Conservation (phyloP, 2,113 vertebrate genomes). For the Rhinopomastus cyanomelas region DNA sequence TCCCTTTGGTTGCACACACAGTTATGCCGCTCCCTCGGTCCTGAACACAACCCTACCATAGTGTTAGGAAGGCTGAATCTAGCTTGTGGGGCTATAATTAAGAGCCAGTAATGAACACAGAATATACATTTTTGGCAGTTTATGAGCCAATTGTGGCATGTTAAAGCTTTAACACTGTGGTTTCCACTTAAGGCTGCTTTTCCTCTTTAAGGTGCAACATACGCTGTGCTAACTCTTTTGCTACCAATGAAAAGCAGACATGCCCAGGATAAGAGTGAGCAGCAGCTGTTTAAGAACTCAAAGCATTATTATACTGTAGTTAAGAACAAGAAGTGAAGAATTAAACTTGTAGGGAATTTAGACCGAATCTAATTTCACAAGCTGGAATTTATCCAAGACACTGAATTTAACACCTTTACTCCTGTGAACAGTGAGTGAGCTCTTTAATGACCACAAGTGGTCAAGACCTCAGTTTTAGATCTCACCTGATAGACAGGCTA, state of each 20-base stretch:
- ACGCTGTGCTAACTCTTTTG: not conserved
- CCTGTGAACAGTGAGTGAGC: not conserved
- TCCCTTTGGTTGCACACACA: not conserved
- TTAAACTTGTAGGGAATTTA: conserved; percentile 19
- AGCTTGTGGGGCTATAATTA: not conserved
- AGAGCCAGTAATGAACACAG: not conserved
- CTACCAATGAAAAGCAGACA: not conserved
- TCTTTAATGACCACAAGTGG: conserved; percentile 50
- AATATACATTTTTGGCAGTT: not conserved
- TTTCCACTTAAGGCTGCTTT: not conserved
- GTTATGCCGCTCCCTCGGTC: rapidly evolving
- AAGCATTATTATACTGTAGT: not conserved
- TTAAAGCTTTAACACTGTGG: not conserved
- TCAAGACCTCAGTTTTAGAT: conserved; percentile 41
- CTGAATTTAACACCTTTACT: conserved; percentile 42
- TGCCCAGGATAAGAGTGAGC: not conserved
- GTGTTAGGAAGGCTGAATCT: not conserved
- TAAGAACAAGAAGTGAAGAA: not conserved
- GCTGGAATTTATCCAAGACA: conserved; percentile 26
- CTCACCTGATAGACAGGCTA: conserved; percentile 32
- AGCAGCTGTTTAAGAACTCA: not conserved
- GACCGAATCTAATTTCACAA: conserved; percentile 30
- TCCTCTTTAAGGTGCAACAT: not conserved
- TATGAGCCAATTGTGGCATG: not conserved
- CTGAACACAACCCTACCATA: not conserved